Percentiles rank a stretch among this genome's conserved stretches.
phyloP scores from a whole-genome alignment of 2,113 vertebrate genomes.

The Eudorcas thomsonii region DNA sequence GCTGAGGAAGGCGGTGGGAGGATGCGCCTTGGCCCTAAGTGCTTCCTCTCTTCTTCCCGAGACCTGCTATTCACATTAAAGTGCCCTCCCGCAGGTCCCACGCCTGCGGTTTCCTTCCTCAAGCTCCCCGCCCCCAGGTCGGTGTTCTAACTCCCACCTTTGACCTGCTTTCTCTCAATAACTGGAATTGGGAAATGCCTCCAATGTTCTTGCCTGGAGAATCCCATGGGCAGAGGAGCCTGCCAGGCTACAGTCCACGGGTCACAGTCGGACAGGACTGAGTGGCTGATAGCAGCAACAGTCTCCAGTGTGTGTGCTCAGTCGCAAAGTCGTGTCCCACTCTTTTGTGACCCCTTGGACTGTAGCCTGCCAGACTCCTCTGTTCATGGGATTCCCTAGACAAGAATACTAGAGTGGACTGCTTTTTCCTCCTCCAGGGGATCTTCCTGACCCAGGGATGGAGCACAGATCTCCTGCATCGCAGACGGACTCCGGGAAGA shows the following conservation, averaged over 20 bases:
- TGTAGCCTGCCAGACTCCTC: neutral
- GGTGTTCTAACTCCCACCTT: fast-evolving
- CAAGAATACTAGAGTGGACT: neutral
- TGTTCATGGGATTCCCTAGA: neutral
- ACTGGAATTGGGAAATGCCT: neutral
- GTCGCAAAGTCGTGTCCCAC: fast-evolving
- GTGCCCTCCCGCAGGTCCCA: fast-evolving
- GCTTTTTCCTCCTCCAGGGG: neutral
- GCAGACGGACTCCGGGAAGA: neutral
- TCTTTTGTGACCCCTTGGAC: neutral
- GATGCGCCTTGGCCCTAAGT: neutral
- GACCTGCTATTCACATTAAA: fast-evolving
- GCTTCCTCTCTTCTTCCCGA: neutral
- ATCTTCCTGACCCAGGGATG: neutral
- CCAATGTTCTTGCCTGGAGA: neutral
- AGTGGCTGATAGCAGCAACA: neutral
- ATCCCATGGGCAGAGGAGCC: neutral
- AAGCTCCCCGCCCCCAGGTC: fast-evolving
- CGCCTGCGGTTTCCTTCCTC: fast-evolving
- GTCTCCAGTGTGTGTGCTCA: neutral
- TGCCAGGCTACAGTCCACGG: neutral
- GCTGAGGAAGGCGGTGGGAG: fast-evolving
- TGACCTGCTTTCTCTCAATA: neutral
- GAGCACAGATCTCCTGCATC: neutral
- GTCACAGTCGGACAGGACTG: neutral